A percentile compares a stretch with the other conserved stretches of the same genome.
Conservation (phyloP, 1,140 invertebrate genomes). For the Dendrolimus kikuchii region DNA sequence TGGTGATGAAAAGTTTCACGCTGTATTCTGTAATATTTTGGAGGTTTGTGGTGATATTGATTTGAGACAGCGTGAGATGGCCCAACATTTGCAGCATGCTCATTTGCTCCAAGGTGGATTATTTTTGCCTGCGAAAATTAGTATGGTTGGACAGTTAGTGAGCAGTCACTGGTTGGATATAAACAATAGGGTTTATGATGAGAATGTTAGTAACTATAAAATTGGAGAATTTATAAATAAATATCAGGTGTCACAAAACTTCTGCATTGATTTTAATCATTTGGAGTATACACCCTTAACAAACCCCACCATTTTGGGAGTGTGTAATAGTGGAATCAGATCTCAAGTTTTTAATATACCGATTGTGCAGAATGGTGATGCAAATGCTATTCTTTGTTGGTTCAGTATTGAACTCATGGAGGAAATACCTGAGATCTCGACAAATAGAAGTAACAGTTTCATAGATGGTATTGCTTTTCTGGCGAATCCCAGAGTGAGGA, state of each 20-base stretch:
- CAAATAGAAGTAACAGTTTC: constrained; percentile 35
- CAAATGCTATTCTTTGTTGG: constrained; percentile 50
- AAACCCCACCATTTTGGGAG: constrained; percentile 27
- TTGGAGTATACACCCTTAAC: constrained; percentile 42
- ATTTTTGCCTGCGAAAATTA: constrained; percentile 43
- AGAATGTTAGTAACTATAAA: constrained; percentile 39
- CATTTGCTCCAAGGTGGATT: constrained; percentile 41
- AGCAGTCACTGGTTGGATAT: constrained; percentile 41
- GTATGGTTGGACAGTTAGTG: constrained; percentile 42
- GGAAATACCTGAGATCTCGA: constrained; percentile 30
- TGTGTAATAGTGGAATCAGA: constrained; percentile 13
- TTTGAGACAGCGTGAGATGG: constrained; percentile 29
- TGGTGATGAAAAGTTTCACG: constrained; percentile 48
- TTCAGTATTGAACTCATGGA: constrained; percentile 51
- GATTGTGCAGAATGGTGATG: constrained; percentile 27
- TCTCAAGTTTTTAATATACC: constrained; percentile 30
- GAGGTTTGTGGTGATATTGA: constrained; percentile 50
- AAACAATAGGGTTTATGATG: constrained; percentile 49
- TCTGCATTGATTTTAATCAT: constrained; percentile 38
- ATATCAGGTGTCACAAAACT: constrained; percentile 51
- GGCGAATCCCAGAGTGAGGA: constrained; percentile 22
- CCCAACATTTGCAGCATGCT: constrained; percentile 27
- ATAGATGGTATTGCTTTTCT: constrained; percentile 43
- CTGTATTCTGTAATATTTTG: constrained; percentile 44
- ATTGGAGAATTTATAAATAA: constrained; percentile 46